These are phyloP conservation scores for Mormyrus proboscirostris DNA, from an alignment of 2,797 vertebrate species.

Conservation along the genomic window DNA sequence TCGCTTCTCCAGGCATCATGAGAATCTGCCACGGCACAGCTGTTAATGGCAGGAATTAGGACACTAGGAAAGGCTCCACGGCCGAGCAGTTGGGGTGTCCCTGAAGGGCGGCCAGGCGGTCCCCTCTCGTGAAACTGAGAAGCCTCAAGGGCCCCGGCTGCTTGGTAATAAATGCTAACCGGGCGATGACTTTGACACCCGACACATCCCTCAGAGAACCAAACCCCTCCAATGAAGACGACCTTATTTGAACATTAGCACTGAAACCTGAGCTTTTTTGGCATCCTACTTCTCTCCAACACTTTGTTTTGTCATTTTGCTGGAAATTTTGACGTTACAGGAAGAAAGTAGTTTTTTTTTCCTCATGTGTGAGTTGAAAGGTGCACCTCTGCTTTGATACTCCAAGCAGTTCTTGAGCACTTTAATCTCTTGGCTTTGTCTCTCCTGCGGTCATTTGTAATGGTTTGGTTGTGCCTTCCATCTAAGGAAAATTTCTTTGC, in stretches of 20 bases:
- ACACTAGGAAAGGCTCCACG: background rate
- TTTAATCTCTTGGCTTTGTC: background rate
- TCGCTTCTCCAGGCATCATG: background rate
- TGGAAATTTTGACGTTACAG: background rate
- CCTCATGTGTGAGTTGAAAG: background rate
- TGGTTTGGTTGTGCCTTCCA: background rate
- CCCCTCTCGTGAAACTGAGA: background rate
- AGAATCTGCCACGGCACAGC: background rate
- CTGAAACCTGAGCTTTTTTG: background rate
- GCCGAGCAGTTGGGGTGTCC: background rate
- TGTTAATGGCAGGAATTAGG: slow-evolving; percentile 9
- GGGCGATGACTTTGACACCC: background rate
- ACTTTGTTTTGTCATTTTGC: slow-evolving; percentile 1
- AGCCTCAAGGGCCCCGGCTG: background rate
- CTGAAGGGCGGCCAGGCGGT: background rate
- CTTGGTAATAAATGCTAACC: slow-evolving; percentile 2
- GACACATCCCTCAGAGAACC: background rate
- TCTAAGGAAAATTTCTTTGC: background rate
- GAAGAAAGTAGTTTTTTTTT: background rate
- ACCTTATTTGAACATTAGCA: background rate
- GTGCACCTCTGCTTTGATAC: background rate
- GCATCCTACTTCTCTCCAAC: background rate
- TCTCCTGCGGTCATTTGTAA: background rate
- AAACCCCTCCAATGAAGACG: background rate
- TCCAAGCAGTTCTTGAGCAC: background rate